Evolutionary conservation across 2,888 invertebrate species (phyloP), one percentile per base, ranked within the genome.

Genomic region (Dynastes hyllus): DNA sequence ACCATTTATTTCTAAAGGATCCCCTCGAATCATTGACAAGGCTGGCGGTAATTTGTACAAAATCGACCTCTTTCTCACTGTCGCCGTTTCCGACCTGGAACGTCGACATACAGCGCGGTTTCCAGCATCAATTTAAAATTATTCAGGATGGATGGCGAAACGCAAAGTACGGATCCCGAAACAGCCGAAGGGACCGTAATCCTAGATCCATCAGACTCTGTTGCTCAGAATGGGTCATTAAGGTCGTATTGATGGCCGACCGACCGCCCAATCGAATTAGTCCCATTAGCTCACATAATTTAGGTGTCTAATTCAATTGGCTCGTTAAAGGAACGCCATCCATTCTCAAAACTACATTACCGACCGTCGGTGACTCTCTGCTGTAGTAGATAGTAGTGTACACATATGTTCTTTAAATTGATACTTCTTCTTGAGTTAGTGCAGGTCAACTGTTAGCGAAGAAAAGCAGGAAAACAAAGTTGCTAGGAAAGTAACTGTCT

Each of bases 231-330:
- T 76, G 80, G 80, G 80, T 81, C 83, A 82, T 83, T 82, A 81
- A 79, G 80, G 81, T 79, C 82, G 83, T 84, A 86, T 86, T 84
- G 86, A 86, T 86, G 85, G 84, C 83, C 82, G 81, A 82, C 79
- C 83, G 84, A 84, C 85, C 86, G 85, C 85, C 86, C 85, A 86
- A 86, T 86, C 85, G 86, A 87, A 86, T 87, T 85, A 86, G 85
- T 80, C 83, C 86, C 85, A 86, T 86, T 86, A 87, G 84, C 84
- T 85, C 84, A 86, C 85, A 86, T 87, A 87, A 86, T 86, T 87
- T 86, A 87, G 86, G 86, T 85, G 85, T 85, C 86, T 86, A 86
- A 87, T 87, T 87, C 86, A 86, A 87, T 87, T 86, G 86, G 84
- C 83, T 87, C 86, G 85, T 86, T 86, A 86, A 85, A 85, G 84